Evolutionary conservation across 1,140 invertebrate species (phyloP), one percentile per base, ranked within the genome.

Genomic region (Ceratina calcarata): DNA sequence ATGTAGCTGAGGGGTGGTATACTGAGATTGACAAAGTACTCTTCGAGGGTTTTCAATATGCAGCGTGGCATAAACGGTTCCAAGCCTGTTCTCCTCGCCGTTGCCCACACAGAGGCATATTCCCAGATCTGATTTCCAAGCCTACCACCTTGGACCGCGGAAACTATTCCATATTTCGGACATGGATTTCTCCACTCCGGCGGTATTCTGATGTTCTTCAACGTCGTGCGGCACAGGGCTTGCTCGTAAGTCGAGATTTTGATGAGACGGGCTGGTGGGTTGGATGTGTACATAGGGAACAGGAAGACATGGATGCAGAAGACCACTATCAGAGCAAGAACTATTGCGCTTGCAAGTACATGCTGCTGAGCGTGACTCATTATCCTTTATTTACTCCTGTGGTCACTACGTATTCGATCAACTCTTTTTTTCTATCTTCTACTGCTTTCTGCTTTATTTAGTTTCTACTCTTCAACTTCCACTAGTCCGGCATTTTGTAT

Each of bases 41-140:
- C 90, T 79, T 94, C 93, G n/a, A 95, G 82, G 37, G 93, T 94
- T 49, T 92, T 91, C 22, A 93, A 89, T 79, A 95, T 95, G 80
- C 94, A 95, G 71, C 93, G 90, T 32, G 94, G 94, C 73, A 95
- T 91, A 71, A 94, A 94, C 0, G 95, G 93, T 80, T 95, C 94
- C 3, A 95, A 88, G 6, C 94, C 94, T 13, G 95, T 95, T 65
- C 94, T 89, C 74, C 94, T 83, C 87, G 94, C 84, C 92, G 89
- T 91, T 0, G 95, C 95, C 94, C 94, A 95, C 4, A 95, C 94
- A 0, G 94, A 94, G 0, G 94, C 94, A 79, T 95, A 95, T 77
- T 95, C 94, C 93, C 94, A 95, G 87, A 95, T 95, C 84, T 95
- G 94, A 88, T 95, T 95, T 58, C 95, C 95, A 68, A 96, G 84